phyloP scores from a whole-genome alignment of 2,113 vertebrate species.

The Thamnophis sirtalis region DNA sequence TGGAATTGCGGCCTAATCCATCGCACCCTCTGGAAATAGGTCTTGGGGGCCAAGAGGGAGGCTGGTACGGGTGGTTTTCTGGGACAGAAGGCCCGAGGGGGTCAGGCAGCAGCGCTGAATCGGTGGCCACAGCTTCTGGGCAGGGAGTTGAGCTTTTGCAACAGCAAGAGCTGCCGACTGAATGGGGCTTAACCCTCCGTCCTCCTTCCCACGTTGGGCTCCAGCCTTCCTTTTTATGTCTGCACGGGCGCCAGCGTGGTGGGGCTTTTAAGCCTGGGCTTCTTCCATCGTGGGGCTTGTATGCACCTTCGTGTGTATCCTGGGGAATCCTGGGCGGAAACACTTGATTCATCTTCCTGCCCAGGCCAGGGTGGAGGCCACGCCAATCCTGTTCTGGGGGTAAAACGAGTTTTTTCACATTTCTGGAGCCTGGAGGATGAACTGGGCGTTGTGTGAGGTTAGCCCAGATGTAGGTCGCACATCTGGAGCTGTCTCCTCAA shows the following conservation, averaged over 20 bases:
- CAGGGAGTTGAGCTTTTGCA: background rate
- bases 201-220: background rate
- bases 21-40: background rate
- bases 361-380: fast-evolving
- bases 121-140: background rate
- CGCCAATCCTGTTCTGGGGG: fast-evolving
- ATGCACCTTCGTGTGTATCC: background rate
- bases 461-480: background rate
- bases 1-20: background rate
- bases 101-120: background rate
- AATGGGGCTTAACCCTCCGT: too few species aligned
- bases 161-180: background rate
- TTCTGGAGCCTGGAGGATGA: constrained; percentile 26
- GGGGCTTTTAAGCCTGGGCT: background rate
- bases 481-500: background rate
- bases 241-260: background rate
- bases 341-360: background rate
- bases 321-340: background rate
- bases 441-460: fast-evolving
- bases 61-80: background rate
- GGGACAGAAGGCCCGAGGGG: background rate
- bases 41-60: background rate
- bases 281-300: background rate
- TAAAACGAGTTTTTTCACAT: background rate
- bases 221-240: background rate